Conservation (phyloP, 2,888 invertebrate genomes). For the Dasypogon diadema region DNA sequence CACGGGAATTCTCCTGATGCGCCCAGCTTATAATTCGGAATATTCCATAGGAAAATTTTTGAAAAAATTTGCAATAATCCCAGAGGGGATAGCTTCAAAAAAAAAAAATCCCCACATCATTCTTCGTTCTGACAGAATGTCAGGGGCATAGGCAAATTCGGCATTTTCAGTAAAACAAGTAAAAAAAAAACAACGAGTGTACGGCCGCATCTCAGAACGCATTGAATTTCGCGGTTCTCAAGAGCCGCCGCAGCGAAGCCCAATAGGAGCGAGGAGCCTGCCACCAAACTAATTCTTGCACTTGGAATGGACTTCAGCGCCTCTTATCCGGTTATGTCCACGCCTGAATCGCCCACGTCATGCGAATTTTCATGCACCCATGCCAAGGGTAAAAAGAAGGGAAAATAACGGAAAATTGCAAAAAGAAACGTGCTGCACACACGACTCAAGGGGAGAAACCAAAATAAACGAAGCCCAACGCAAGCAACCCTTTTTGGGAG, state of each 20-base stretch:
- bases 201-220: too few species aligned
- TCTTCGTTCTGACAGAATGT: too few species aligned
- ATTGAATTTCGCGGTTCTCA: background rate
- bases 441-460: constrained; percentile 43
- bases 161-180: too few species aligned
- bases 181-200: too few species aligned
- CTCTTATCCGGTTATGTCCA: constrained; percentile 38
- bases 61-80: too few species aligned
- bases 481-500: constrained; percentile 52
- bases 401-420: constrained; percentile 40
- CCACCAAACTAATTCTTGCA: constrained; percentile 29
- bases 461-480: constrained; percentile 32
- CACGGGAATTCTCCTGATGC: too few species aligned
- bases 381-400: constrained; percentile 16
- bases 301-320: constrained; percentile 27
- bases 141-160: too few species aligned
- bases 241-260: background rate
- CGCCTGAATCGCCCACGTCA: constrained; percentile 45
- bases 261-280: background rate
- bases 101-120: too few species aligned
- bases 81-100: too few species aligned
- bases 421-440: constrained; percentile 33
- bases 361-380: constrained; percentile 11
- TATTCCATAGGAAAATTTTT: too few species aligned
- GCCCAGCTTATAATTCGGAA: too few species aligned